Evolutionary conservation across 64 coral and sea anemone species (phyloP), one percentile per base, ranked within the genome.

Genomic region (Montipora efflorescens): DNA sequence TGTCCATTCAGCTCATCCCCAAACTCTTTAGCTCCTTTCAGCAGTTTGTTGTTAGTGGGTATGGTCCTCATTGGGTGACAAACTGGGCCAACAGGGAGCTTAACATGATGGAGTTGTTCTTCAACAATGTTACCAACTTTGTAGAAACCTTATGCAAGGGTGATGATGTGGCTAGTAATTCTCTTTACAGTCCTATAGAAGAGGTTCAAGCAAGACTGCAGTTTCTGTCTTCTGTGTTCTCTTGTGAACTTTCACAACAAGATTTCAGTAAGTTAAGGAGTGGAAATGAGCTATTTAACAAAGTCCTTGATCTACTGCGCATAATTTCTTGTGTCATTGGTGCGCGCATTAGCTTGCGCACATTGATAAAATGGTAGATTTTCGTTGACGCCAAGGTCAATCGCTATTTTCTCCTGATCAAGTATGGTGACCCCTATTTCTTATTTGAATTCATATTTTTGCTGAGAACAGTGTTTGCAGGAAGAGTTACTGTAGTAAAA

Each of bases 1-100:
- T 99, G 95, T 99, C 98, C 53, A 80, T 99, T 90, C 95, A 91
- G 62, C 90, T 99, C 23, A 87, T 99, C 12, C 95, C 98, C 28
- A 96, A 99, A 79, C 83, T 99, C 62, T 86, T 99, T 36, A 91
- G 92, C 13, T 99, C 98, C 16, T 99, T 99, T 79, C 98, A 99
- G 80, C 98, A 99, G 84, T 96, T 95, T 86, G 80, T 94, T 49
- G 88, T 90, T 36, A 90, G 67, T 36, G 94, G 90, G 46, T 78
- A 90, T 59, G 95, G 98, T 13, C 95, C 92, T 14, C 92, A 99
- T 73, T 94, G 92, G 89, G 95, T 99, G 7, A 96, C 92, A 25
- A 91, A 87, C n/a, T 99, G 94, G 94, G 95, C 98, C 43, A 96
- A 75, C 25, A 89, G 81, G 7, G 92, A 99, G 48, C 90, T 99